Evolutionary conservation across 2,797 vertebrate species (phyloP).

Genomic region (Chiloscyllium punctatum): DNA sequence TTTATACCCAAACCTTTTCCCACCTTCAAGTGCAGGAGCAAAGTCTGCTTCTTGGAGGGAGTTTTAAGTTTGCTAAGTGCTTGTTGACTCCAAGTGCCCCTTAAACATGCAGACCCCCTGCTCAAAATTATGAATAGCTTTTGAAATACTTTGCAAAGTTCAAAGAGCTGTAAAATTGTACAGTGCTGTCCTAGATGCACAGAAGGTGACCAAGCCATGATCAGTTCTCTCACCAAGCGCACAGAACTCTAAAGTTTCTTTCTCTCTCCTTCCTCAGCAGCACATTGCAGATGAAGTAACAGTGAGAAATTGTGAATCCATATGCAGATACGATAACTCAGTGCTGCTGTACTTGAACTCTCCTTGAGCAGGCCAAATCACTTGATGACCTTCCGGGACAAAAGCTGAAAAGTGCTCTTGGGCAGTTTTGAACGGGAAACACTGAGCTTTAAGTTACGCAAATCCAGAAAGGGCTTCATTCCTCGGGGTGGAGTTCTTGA

Average conservation of each 20-base stretch:
- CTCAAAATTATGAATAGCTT: neutral
- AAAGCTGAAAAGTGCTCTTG: neutral
- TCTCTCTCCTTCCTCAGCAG: neutral
- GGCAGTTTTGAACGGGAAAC: too few species aligned
- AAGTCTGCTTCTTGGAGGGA: neutral
- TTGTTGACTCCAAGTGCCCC: neutral
- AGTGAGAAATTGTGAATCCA: neutral
- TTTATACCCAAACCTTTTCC: too few species aligned
- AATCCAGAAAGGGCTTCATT: neutral
- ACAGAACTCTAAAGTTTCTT: neutral
- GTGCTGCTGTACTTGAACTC: neutral
- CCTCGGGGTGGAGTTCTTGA: neutral
- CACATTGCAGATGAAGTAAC: neutral
- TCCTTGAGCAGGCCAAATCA: neutral
- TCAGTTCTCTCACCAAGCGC: neutral
- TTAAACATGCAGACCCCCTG: neutral
- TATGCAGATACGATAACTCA: neutral
- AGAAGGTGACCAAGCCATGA: neutral
- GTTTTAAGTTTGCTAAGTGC: neutral
- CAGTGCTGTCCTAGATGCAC: neutral
- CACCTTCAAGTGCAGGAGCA: neutral
- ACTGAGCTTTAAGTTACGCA: neutral
- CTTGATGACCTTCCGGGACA: neutral
- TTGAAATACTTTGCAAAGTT: neutral
- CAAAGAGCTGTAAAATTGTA: neutral